These are phyloP conservation scores for Aspidiotus rigidus DNA, from an alignment of 2,888 invertebrate species.

Conservation along the genomic window DNA sequence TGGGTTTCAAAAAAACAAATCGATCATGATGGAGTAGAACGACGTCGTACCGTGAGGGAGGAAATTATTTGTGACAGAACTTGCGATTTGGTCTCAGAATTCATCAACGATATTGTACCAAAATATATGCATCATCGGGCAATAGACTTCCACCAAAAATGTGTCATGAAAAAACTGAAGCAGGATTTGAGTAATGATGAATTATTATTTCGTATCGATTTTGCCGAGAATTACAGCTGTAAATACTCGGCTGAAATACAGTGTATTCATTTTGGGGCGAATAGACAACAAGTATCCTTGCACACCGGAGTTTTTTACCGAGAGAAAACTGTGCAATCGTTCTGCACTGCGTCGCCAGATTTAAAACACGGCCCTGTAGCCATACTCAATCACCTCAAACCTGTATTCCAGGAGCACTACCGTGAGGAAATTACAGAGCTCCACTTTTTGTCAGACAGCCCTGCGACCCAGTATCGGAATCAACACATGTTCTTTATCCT, in stretches of 20 bases:
- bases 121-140: no score
- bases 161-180: no score
- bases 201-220: slow-evolving; percentile 39
- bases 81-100: no score
- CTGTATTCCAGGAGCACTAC: no score
- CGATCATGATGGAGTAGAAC: no score
- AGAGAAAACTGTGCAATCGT: slow-evolving; percentile 5
- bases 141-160: no score
- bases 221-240: slow-evolving; percentile 39
- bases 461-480: slow-evolving; percentile 40
- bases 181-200: no score
- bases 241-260: slow-evolving; percentile 39
- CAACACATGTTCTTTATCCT: slow-evolving; percentile 38
- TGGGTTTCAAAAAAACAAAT: no score
- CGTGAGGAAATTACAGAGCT: slow-evolving; percentile 26
- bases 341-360: slow-evolving; percentile 37
- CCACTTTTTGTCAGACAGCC: slow-evolving; percentile 39
- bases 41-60: no score
- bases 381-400: slow-evolving; percentile 41
- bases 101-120: no score
- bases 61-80: no score
- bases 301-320: slow-evolving; percentile 37
- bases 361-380: slow-evolving; percentile 39
- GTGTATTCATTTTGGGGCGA: slow-evolving; percentile 39
- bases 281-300: slow-evolving; percentile 38